phyloP scores from a whole-genome alignment of 2,797 vertebrate species.

The Eremophila alpestris region DNA sequence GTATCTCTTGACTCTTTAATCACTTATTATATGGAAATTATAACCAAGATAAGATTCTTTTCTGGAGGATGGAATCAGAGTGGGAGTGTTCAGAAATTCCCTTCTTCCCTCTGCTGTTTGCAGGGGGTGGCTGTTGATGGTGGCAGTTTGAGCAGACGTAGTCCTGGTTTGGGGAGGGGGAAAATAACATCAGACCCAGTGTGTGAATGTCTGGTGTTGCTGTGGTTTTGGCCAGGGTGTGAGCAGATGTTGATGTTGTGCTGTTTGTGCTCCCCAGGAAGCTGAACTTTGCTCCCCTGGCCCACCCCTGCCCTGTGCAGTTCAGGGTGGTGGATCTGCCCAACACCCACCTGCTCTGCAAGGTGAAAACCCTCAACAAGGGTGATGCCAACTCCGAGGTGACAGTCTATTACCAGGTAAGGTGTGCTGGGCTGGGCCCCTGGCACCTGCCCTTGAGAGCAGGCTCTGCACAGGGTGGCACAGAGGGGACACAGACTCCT shows the following conservation, averaged over 20 bases:
- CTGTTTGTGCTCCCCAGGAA: background rate
- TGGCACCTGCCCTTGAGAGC: background rate
- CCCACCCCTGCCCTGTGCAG: conserved; percentile 87
- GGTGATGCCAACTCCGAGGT: conserved; percentile 92
- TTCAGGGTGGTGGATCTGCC: conserved; percentile 91
- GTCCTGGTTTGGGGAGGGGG: background rate
- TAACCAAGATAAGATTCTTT: background rate
- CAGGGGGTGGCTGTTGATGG: background rate
- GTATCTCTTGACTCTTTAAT: conserved; percentile 66
- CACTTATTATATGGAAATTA: background rate
- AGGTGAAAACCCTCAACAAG: conserved; percentile 91
- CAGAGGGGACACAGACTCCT: background rate
- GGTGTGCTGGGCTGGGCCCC: background rate
- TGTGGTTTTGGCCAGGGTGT: background rate
- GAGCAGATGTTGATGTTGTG: background rate
- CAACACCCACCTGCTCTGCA: conserved; percentile 84
- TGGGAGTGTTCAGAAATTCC: background rate
- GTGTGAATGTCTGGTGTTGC: background rate
- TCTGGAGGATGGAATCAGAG: background rate
- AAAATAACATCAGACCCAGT: fast-evolving
- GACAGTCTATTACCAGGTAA: conserved; percentile 72
- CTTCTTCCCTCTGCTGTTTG: background rate
- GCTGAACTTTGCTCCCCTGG: conserved; percentile 80
- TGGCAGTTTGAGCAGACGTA: fast-evolving
- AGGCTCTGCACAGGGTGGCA: background rate